Evolutionary conservation across 2,888 invertebrate species (phyloP).

Genomic region (Eupithecia centaureata): DNA sequence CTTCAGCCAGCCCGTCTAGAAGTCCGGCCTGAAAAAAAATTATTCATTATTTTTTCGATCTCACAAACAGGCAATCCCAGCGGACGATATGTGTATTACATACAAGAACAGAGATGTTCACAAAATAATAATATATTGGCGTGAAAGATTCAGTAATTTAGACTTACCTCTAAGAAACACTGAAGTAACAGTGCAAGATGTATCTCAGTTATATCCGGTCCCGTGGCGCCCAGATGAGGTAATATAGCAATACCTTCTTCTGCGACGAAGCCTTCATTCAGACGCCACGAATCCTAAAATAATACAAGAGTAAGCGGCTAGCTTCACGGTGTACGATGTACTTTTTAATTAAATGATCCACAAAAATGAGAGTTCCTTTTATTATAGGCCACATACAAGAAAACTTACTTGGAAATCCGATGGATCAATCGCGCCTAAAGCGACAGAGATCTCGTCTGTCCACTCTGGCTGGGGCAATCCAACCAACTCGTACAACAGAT

Average conservation of each 20-base stretch:
- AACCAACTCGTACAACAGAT: constrained; percentile 95
- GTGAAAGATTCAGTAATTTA: too few relatives aligned
- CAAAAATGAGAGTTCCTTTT: too few relatives aligned
- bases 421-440: constrained; percentile 94
- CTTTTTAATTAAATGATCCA: too few relatives aligned
- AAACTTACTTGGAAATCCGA: constrained; percentile 86
- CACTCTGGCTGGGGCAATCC: constrained; percentile 94
- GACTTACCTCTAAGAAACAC: constrained; percentile 90
- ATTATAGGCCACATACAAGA: neutral
- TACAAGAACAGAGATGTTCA: too few relatives aligned
- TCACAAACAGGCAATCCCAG: too few relatives aligned
- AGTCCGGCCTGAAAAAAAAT: constrained; percentile 87
- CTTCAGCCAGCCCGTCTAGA: constrained; percentile 94
- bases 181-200: constrained; percentile 95
- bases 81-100: too few relatives aligned
- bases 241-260: constrained; percentile 94
- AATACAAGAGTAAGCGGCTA: too few relatives aligned
- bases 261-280: constrained; percentile 97
- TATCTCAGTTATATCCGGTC: constrained; percentile 95
- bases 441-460: constrained; percentile 96
- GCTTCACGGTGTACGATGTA: too few relatives aligned
- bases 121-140: too few relatives aligned
- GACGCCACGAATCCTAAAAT: constrained; percentile 90
- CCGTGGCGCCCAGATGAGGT: constrained; percentile 92
- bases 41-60: too few relatives aligned